Evolutionary conservation across 2,113 vertebrate species (phyloP), one percentile per base, ranked within the genome.

Genomic region (Jacana jacana): DNA sequence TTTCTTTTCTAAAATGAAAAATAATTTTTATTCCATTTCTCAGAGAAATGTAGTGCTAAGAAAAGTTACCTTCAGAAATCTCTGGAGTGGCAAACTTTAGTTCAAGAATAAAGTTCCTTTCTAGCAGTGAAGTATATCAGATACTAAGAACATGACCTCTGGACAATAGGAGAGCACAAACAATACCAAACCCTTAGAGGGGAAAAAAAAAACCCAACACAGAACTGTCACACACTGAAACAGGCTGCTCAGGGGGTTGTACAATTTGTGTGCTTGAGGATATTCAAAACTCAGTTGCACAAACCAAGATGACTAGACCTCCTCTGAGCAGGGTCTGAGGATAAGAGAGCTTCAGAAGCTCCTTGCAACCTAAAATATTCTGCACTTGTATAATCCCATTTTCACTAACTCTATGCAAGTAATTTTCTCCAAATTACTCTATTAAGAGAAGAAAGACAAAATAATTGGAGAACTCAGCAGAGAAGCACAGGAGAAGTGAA

Each of bases 371-470:
- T 49, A 42, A 87, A 91, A 66, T 35, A 66, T 44, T 78, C 46
- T 51, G 52, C 19, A 58, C 31, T 81, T 61, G 3, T 63, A 63
- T 42, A 9, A 68, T 60, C 69, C 33, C 28, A 28, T 82, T 84
- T 91, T 78, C 4, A 4, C 31, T 87, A 85, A 81, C 42, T 70
- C 52, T 40, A 33, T 46, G 35, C 16, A 64, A 93, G 64, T 66
- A 80, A 83, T 87, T 95, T 91, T 84, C 78, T 88, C 35, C 48
- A 86, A 95, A 89, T 78, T 54, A 91, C 70, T 87, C 65, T 88
- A 82, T 91, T 90, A 92, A 71, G n/a, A 88, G 40, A 68, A 51
- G 51, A 93, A 2, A 89, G 84, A 76, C 46, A 71, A 92, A 95
- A 90, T 89, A 93, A 93, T 81, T 83, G 70, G 64, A 89, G 39